Evolutionary conservation across 2,797 vertebrate genomes (phyloP).

Genomic region (Phrynocephalus vlangalii): DNA sequence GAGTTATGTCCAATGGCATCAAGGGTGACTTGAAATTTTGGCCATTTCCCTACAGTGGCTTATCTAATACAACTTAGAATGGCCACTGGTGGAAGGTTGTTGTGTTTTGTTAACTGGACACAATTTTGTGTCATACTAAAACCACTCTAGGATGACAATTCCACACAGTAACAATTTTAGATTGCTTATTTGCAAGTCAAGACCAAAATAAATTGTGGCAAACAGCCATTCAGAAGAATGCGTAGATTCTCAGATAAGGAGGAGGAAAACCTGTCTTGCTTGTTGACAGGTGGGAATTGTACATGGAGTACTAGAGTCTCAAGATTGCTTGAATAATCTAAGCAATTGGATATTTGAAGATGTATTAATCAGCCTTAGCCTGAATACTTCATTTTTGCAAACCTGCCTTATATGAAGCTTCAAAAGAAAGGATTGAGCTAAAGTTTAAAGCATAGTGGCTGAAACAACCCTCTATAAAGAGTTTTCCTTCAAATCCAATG

Average conservation of each 20-base stretch:
- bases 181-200: not conserved
- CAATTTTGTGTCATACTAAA: not conserved
- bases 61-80: not conserved
- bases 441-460: not conserved
- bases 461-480: constrained; percentile 16
- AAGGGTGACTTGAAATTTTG: not conserved
- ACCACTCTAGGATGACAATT: not conserved
- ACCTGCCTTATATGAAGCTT: not conserved
- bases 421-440: not conserved
- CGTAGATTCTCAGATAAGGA: not conserved
- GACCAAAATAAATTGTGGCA: not conserved
- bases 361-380: not conserved
- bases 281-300: too few species aligned
- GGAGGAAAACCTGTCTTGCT: too few species aligned
- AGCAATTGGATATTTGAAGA: too few species aligned
- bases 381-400: not conserved
- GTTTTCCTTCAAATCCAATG: constrained; percentile 32
- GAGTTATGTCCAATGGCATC: not conserved
- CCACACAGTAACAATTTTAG: not conserved
- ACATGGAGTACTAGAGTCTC: too few species aligned
- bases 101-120: not conserved
- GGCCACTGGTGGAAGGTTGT: not conserved
- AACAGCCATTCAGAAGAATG: not conserved
- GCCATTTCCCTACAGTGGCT: not conserved
- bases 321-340: too few species aligned